Conservation (phyloP, 2,888 invertebrate genomes). For the Drosophila prolongata region DNA sequence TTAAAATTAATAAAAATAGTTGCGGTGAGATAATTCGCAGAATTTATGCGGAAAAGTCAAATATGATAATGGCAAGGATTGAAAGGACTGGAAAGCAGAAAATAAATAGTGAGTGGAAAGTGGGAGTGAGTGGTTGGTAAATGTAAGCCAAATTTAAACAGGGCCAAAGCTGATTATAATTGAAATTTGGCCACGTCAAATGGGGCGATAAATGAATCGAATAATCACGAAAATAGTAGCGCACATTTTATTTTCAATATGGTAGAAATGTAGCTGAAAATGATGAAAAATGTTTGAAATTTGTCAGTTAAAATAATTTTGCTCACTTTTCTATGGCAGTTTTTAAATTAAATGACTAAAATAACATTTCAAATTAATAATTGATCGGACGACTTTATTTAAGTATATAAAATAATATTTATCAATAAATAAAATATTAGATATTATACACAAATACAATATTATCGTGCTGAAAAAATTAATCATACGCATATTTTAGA, state of each 20-base stretch:
- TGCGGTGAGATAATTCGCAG: constrained; percentile 47
- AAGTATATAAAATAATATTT: too few species aligned
- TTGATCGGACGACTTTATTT: too few species aligned
- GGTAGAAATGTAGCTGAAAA: neutral
- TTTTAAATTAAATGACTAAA: too few species aligned
- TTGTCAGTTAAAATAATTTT: too few species aligned
- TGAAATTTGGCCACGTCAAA: constrained; percentile 40
- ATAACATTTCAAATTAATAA: too few species aligned
- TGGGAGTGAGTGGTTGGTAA: constrained; percentile 9
- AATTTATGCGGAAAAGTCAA: constrained; percentile 56
- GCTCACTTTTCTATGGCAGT: too few species aligned
- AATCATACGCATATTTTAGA: neutral
- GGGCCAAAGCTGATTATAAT: constrained; percentile 42
- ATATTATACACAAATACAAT: too few species aligned
- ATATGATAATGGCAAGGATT: constrained; percentile 46
- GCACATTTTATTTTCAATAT: constrained; percentile 10
- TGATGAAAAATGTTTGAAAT: neutral
- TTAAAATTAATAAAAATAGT: constrained; percentile 36
- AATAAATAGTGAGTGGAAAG: constrained; percentile 1
- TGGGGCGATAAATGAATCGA: constrained; percentile 26
- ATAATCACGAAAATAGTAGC: constrained; percentile 23
- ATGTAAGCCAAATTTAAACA: constrained; percentile 34
- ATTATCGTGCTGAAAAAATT: too few species aligned
- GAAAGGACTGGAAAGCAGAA: neutral
- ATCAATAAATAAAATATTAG: too few species aligned